Conservation (phyloP, 2,113 vertebrate genomes). For the Microtus richardsoni region DNA sequence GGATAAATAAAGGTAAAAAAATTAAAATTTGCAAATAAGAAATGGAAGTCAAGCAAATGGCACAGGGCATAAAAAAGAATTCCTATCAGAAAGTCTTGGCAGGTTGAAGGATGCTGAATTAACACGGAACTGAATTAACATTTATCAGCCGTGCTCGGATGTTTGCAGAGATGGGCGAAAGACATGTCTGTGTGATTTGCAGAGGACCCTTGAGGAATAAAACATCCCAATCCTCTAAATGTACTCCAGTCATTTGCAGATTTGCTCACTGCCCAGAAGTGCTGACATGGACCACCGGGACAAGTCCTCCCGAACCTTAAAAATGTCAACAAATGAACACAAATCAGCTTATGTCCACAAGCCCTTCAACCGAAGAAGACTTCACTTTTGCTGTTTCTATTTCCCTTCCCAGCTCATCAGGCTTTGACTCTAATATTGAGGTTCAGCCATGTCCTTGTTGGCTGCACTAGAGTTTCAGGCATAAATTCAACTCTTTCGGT, state of each 20-base stretch:
- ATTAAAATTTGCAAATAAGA: neutral
- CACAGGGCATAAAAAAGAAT: neutral
- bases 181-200: neutral
- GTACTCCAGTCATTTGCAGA: neutral
- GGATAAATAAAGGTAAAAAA: slow-evolving; percentile 17
- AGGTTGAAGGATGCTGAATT: neutral
- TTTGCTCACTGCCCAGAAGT: neutral
- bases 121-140: neutral
- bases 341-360: neutral
- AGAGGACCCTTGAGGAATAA: slow-evolving; percentile 22
- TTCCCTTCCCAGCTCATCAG: neutral
- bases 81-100: neutral
- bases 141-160: neutral
- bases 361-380: neutral
- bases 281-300: neutral
- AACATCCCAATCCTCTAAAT: slow-evolving; percentile 12
- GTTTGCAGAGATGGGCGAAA: neutral
- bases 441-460: neutral
- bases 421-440: neutral
- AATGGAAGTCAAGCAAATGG: slow-evolving; percentile 2
- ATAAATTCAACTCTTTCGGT: neutral
- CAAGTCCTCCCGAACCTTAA: neutral
- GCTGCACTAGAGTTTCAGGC: neutral
- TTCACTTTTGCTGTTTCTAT: neutral
- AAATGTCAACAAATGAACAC: neutral